Evolutionary conservation across 2,113 vertebrate species (phyloP), one percentile per base, ranked within the genome.

Genomic region (Miniopterus natalensis): DNA sequence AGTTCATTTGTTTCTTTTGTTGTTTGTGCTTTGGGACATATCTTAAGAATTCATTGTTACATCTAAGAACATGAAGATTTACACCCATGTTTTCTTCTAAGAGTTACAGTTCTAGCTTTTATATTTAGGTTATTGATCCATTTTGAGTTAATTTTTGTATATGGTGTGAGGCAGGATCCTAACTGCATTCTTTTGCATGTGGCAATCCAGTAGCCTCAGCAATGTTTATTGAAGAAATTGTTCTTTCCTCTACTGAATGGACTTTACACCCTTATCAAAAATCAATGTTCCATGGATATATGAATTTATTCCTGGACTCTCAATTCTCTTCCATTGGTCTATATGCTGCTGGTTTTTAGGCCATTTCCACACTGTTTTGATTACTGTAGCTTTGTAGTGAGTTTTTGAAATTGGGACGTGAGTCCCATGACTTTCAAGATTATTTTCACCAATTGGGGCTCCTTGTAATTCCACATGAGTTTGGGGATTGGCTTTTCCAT

Each of bases 111-210:
- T 88, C 51, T 89, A 65, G 23, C n/a, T 89, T 71, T 78, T 53
- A 77, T 65, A 78, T 65, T 89, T 89, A 77, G 31, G 45, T 63
- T 65, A 47, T 27, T 77, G 86, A 88, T 42, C 23, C 59, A 89
- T 78, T 65, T 89, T 36, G 31, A 77, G 23, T 40, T 77, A 12
- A 65, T 65, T 65, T 75, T 78, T 78, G 4, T 66, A 53, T 53
- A 42, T 78, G 31, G 6, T 66, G 10, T 89, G 73, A 66, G n/a
- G 17, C 42, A 53, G 59, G n/a, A 51, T n/a, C 55, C n/a, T 77
- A 20, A 77, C 23, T 88, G 29, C 51, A 57, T 86, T 51, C 45
- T 66, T 78, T 78, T 66, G 25, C 59, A 65, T 53, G 45, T 78
- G n/a, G 47, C 51, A 89, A 65, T 20, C 14, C 87, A 89, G n/a